These are phyloP conservation scores for Struthio camelus DNA, from an alignment of 2,113 vertebrate species.

Conservation along the genomic window DNA sequence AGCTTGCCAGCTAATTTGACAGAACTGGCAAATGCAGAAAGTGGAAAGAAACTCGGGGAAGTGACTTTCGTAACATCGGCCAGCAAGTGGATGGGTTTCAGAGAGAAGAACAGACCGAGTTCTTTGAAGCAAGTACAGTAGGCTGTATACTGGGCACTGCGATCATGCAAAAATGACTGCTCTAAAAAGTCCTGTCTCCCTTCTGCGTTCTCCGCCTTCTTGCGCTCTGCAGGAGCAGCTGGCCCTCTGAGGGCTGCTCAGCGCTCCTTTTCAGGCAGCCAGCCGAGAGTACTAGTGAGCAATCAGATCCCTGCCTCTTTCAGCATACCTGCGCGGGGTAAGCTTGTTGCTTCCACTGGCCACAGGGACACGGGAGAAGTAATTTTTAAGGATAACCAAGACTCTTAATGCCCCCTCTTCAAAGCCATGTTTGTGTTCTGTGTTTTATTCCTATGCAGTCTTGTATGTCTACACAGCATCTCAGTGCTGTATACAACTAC, in stretches of 20 bases:
- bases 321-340: background rate
- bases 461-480: background rate
- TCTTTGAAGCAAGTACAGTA: background rate
- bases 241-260: background rate
- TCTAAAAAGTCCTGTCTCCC: background rate
- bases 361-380: background rate
- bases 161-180: background rate
- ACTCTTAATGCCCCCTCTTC: background rate
- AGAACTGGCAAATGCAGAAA: background rate
- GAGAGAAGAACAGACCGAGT: background rate
- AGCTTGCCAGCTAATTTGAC: background rate
- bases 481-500: background rate
- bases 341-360: background rate
- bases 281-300: background rate
- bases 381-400: background rate
- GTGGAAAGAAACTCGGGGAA: background rate
- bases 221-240: background rate
- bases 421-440: background rate
- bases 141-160: background rate
- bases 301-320: background rate
- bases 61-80: background rate
- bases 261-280: background rate
- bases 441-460: background rate
- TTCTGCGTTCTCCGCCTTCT: background rate
- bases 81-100: background rate